Percentiles rank a stretch among this genome's conserved stretches.
Evolutionary conservation across 2,888 invertebrate genomes (phyloP).

Genomic region (Synanthedon andrenaeformis): DNA sequence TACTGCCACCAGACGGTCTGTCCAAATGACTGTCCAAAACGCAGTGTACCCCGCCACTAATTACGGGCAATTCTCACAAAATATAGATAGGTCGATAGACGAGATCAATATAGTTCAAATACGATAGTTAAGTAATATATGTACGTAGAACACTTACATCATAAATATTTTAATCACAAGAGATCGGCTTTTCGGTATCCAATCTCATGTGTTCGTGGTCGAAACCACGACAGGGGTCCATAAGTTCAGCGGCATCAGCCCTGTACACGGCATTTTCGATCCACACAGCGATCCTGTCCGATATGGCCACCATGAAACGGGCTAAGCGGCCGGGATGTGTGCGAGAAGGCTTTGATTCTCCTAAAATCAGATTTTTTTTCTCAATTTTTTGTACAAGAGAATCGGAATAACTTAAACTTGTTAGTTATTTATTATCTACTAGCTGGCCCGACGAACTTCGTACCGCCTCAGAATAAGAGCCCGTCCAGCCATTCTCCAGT

Average conservation of each 20-base stretch:
- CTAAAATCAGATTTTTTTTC: slow-evolving; percentile 8
- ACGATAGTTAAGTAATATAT: neutral
- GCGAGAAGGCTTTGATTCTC: slow-evolving; percentile 56
- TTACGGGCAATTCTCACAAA: too few relatives aligned
- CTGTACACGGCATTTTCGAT: slow-evolving; percentile 60
- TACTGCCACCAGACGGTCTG: too few relatives aligned
- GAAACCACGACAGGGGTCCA: slow-evolving; percentile 18
- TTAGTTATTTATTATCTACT: too few relatives aligned
- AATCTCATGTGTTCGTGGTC: slow-evolving; percentile 47
- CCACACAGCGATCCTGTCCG: slow-evolving; percentile 64
- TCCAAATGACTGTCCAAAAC: too few relatives aligned
- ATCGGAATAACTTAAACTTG: too few relatives aligned
- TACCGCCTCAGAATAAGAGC: too few relatives aligned
- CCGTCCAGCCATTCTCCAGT: too few relatives aligned
- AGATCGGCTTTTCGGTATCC: slow-evolving; percentile 42
- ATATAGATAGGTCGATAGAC: too few relatives aligned
- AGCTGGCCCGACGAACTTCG: too few relatives aligned
- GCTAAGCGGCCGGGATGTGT: slow-evolving; percentile 53
- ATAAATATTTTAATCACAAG: slow-evolving; percentile 12
- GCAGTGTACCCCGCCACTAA: too few relatives aligned
- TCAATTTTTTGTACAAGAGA: neutral
- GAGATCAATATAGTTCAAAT: too few relatives aligned
- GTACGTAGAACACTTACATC: neutral
- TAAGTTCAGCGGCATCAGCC: slow-evolving; percentile 44
- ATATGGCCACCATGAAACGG: slow-evolving; percentile 66